Conservation (phyloP, 2,113 vertebrate genomes). For the Tetrao urogallus region DNA sequence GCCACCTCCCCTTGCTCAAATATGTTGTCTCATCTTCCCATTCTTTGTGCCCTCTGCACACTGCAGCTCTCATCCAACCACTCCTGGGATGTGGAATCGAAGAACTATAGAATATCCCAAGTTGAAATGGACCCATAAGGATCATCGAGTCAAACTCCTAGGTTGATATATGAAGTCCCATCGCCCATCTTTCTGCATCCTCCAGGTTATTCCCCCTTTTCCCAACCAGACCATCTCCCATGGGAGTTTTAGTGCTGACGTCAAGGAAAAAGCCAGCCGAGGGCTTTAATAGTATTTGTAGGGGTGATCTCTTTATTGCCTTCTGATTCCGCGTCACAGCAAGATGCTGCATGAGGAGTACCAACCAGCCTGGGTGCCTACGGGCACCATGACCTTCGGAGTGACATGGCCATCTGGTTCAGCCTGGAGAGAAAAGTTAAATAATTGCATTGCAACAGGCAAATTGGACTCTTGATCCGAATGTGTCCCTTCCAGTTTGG, state of each 20-base stretch:
- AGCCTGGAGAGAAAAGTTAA: not conserved
- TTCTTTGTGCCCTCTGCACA: not conserved
- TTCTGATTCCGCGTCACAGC: not conserved
- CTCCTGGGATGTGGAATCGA: accelerated
- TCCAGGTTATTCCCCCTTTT: not conserved
- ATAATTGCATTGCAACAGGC: not conserved
- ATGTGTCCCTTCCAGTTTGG: too few species aligned
- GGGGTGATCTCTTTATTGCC: conserved; percentile 50
- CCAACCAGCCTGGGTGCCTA: not conserved
- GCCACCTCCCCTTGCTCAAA: not conserved
- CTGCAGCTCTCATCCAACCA: not conserved
- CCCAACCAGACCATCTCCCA: not conserved
- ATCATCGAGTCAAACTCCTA: too few species aligned
- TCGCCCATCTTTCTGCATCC: not conserved
- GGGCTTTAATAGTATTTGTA: conserved; percentile 51
- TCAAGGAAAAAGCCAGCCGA: conserved; percentile 35
- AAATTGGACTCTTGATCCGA: too few species aligned
- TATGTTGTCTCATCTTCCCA: not conserved
- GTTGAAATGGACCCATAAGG: too few species aligned
- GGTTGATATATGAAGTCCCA: not conserved
- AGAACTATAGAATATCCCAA: too few species aligned
- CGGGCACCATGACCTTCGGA: accelerated
- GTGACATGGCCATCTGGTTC: not conserved
- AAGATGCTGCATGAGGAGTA: not conserved
- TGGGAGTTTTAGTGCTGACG: conserved; percentile 6